phyloP scores from a whole-genome alignment of 2,113 vertebrate species.

The Bucco capensis region DNA sequence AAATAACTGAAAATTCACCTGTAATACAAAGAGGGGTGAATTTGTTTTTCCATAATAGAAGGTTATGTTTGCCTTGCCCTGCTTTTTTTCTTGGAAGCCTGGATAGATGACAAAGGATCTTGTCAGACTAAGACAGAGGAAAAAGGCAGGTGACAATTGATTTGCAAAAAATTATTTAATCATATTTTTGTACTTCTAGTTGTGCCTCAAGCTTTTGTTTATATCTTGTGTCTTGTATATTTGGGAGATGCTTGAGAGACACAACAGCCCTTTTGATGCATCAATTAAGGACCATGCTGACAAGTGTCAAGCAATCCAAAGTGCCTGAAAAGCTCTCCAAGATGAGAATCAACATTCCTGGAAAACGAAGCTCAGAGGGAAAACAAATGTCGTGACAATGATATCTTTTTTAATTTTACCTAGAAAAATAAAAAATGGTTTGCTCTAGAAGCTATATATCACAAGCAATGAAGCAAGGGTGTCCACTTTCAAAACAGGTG shows the following conservation, averaged over 20 bases:
- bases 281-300: neutral
- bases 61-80: neutral
- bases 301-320: neutral
- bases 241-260: neutral
- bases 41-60: neutral
- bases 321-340: accelerated
- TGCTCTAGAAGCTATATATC: neutral
- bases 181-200: neutral
- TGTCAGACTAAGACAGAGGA: neutral
- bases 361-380: neutral
- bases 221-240: neutral
- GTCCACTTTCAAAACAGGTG: neutral
- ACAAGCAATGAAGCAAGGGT: neutral
- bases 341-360: neutral
- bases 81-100: neutral
- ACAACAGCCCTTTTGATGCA: neutral
- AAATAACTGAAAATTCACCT: neutral
- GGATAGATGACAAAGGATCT: neutral
- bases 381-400: neutral
- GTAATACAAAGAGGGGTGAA: neutral
- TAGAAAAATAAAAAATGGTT: neutral
- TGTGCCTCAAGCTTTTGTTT: neutral
- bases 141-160: neutral
- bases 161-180: conserved; percentile 2
- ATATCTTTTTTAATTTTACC: neutral